Evolutionary conservation across 1,140 invertebrate species (phyloP).

Genomic region (Trichonephila clavata): DNA sequence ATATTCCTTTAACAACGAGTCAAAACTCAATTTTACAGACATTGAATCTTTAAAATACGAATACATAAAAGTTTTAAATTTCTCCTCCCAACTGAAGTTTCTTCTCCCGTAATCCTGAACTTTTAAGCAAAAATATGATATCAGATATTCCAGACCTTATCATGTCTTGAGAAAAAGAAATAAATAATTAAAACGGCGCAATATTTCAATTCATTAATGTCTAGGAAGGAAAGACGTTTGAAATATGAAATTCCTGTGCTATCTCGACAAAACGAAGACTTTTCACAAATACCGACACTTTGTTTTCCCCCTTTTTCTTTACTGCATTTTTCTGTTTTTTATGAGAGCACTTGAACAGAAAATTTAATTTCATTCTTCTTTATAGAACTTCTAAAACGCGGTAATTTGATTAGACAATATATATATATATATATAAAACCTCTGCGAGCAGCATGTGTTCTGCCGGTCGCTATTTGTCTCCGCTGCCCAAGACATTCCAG

Average conservation of each 20-base stretch:
- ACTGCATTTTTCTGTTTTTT: neutral
- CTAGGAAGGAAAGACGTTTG: neutral
- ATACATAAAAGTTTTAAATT: no score
- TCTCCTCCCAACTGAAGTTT: neutral
- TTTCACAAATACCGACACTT: neutral
- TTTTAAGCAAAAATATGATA: neutral
- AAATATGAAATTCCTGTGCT: slow-evolving; percentile 37
- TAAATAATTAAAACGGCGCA: slow-evolving; percentile 11
- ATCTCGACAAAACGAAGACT: neutral
- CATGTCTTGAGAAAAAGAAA: neutral
- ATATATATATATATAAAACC: no score
- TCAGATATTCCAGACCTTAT: neutral
- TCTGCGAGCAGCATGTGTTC: no score
- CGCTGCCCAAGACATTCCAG: no score
- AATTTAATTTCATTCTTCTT: neutral
- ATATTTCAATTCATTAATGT: slow-evolving; percentile 51
- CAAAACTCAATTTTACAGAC: neutral
- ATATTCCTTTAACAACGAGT: neutral
- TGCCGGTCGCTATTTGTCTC: no score
- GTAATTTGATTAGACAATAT: slow-evolving; percentile 26
- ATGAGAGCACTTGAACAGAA: no score
- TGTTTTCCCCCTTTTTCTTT: neutral
- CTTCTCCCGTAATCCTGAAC: neutral
- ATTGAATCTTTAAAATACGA: no score
- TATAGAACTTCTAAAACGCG: neutral